phyloP scores from a whole-genome alignment of 2,888 invertebrate species.

The Rhimphoctona megacephalus region DNA sequence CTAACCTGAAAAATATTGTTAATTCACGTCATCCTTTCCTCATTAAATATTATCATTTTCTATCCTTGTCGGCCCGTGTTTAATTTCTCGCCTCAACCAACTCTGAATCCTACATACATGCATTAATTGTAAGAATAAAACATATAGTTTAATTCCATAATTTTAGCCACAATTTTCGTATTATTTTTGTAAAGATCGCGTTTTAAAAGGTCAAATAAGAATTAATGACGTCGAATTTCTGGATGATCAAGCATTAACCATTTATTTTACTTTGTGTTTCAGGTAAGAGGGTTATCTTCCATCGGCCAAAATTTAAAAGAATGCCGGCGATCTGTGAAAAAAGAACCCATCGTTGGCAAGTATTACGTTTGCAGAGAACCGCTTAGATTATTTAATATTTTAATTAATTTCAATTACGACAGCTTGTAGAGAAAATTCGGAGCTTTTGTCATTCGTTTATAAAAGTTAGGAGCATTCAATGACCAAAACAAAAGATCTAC shows the following conservation, averaged over 20 bases:
- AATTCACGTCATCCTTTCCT: background rate
- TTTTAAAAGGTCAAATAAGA: background rate
- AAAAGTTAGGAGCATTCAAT: background rate
- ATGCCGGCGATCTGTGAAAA: background rate
- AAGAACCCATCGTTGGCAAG: constrained; percentile 13
- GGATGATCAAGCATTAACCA: background rate
- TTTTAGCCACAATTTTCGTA: background rate
- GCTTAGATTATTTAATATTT: background rate
- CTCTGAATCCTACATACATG: too few species aligned
- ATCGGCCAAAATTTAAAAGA: background rate
- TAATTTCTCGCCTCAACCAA: background rate
- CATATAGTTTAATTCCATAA: background rate
- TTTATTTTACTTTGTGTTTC: constrained; percentile 33
- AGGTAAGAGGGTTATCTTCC: constrained; percentile 37
- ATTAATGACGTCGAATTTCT: background rate
- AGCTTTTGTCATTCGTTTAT: background rate
- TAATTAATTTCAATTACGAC: background rate
- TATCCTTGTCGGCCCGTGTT: background rate
- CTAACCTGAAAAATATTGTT: too few species aligned
- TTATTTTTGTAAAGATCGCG: background rate
- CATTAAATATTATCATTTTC: background rate
- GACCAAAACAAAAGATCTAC: background rate
- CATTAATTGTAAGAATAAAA: background rate
- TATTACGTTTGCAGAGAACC: background rate
- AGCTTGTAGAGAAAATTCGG: background rate